A percentile compares a stretch with the other conserved stretches of the same genome.
Conservation (phyloP, 1,140 invertebrate species). For the Sarcophaga peregrina region DNA sequence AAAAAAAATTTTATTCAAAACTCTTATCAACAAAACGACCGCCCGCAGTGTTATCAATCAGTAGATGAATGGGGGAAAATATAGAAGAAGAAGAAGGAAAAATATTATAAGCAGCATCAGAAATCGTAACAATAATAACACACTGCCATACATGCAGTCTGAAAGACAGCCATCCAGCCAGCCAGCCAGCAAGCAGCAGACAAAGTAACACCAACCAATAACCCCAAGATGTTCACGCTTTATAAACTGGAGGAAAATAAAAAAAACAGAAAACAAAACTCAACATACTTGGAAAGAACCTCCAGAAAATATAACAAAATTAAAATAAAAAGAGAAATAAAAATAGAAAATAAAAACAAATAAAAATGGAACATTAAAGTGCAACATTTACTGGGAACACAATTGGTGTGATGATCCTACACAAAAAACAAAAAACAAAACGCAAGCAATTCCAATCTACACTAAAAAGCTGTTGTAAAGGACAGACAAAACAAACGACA, state of each 20-base stretch:
- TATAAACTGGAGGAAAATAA: background rate
- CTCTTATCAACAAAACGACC: slow-evolving; percentile 30
- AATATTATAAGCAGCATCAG: no score
- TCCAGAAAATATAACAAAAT: background rate
- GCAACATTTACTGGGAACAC: background rate
- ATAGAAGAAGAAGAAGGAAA: background rate
- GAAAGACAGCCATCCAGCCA: background rate
- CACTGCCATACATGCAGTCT: background rate
- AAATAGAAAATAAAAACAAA: background rate
- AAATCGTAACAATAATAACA: background rate
- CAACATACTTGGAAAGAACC: no score
- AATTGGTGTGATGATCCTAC: background rate
- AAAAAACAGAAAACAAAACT: no score
- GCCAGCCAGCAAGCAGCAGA: no score
- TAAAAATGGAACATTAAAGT: slow-evolving; percentile 3
- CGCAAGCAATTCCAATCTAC: background rate
- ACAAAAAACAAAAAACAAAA: background rate
- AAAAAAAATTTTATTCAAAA: background rate
- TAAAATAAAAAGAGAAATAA: background rate
- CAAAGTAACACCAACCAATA: background rate
- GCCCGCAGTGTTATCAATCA: slow-evolving; percentile 46
- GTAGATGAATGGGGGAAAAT: background rate
- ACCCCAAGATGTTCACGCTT: slow-evolving; percentile 13
- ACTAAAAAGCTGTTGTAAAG: background rate
- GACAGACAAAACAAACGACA: background rate